Evolutionary conservation across 2,797 vertebrate species (phyloP).

Genomic region (Hyperoplus immaculatus): DNA sequence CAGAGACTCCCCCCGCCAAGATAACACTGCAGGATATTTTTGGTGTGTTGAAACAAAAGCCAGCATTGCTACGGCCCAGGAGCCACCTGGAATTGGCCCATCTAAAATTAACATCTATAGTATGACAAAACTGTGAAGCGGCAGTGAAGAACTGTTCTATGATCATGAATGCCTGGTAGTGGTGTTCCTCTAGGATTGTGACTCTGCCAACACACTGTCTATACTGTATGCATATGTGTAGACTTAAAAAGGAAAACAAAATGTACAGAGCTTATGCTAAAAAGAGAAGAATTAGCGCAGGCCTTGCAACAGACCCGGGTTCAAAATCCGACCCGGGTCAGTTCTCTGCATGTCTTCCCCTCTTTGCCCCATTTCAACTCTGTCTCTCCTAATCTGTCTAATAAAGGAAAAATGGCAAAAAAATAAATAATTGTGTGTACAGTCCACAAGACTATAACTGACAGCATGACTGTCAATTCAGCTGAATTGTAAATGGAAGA

Average conservation of each 20-base stretch:
- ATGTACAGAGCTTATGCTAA: conserved; percentile 41
- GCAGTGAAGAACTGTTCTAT: conserved; percentile 11
- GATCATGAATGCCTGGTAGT: conserved; percentile 30
- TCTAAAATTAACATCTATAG: conserved; percentile 48
- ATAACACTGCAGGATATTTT: conserved; percentile 27
- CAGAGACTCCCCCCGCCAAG: background rate
- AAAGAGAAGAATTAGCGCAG: too few relatives aligned
- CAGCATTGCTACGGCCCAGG: conserved; percentile 1
- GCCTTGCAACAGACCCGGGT: too few relatives aligned
- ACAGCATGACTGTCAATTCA: conserved; percentile 54
- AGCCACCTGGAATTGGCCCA: conserved; percentile 46
- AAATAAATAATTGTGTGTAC: conserved; percentile 20
- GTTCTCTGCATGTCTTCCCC: too few relatives aligned
- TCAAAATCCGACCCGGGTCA: too few relatives aligned
- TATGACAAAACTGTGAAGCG: conserved; percentile 35
- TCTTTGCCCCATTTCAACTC: too few relatives aligned
- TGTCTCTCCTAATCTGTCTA: too few relatives aligned
- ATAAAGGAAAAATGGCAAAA: too few relatives aligned
- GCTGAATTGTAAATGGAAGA: conserved; percentile 30
- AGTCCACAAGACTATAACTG: conserved; percentile 52
- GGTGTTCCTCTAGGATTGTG: conserved; percentile 42
- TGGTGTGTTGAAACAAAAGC: conserved; percentile 43
- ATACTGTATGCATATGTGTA: conserved; percentile 30
- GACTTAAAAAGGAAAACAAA: conserved; percentile 45
- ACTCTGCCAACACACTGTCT: conserved; percentile 60